These are phyloP conservation scores for Cervus canadensis DNA, from an alignment of 2,113 vertebrate species.

Conservation along the genomic window DNA sequence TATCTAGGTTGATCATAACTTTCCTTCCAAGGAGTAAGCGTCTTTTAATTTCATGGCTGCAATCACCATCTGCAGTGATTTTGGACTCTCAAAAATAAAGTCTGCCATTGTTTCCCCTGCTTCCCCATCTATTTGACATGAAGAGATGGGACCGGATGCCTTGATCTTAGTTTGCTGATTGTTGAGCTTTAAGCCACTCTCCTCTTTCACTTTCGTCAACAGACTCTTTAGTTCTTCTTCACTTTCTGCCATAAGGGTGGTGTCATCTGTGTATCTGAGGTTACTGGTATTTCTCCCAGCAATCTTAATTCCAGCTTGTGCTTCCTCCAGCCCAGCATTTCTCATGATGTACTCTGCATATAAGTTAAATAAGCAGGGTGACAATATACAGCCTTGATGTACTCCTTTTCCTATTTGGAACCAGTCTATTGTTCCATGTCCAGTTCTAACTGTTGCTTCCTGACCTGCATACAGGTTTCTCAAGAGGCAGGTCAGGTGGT, in stretches of 20 bases:
- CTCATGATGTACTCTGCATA: neutral
- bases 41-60: neutral
- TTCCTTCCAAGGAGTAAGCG: neutral
- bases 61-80: neutral
- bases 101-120: neutral
- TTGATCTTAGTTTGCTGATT: neutral
- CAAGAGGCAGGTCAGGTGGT: neutral
- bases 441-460: neutral
- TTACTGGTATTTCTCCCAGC: neutral
- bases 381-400: neutral
- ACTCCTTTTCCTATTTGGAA: neutral
- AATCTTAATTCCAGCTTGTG: neutral
- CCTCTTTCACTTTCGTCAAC: neutral
- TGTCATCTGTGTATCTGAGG: neutral
- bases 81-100: accelerated
- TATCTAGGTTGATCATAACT: neutral
- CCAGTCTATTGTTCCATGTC: neutral
- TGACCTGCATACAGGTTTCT: neutral
- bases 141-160: neutral
- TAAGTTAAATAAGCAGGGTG: neutral
- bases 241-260: neutral
- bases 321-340: neutral
- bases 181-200: neutral
- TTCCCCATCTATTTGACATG: neutral
- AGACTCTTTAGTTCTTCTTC: neutral